Evolutionary conservation across 2,797 vertebrate genomes (phyloP), one percentile per base, ranked within the genome.

Genomic region (Poecile montanus): DNA sequence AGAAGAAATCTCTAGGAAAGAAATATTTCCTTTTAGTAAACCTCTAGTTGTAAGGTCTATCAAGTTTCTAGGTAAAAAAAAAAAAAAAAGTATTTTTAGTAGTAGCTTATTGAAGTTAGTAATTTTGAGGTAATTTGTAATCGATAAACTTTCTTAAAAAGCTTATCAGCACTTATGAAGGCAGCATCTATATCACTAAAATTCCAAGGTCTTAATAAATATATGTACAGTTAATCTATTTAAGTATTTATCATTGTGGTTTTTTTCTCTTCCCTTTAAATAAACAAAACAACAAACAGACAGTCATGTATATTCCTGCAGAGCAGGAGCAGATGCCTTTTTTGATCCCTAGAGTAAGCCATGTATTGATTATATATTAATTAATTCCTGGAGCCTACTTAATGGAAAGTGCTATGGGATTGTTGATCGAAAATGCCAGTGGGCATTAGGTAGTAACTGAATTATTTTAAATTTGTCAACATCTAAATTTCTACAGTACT

Each of bases 301-400:
- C 26, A 75, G n/a, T 56, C 57, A 66, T 61, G 26, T 34, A 42
- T 30, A 57, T 80, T 86, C 47, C 70, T 87, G 70, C 38, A 40
- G 38, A 40, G 47, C 78, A 89, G 88, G 56, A 78, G 70, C 47
- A 91, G 38, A 81, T 81, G 60, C 57, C 50, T 76, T 82, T 93
- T 83, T 85, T 0, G 0, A 71, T 82, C 93, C 73, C 85, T 62
- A 42, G 47, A 91, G 87, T 38, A 85, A 70, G 53, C 44, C 80
- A 60, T n/a, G 32, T 88, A 94, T 94, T 89, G 93, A 96, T 62
- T 83, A 58, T 63, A 44, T 65, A 92, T 83, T 84, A 91, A 94
- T 95, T 95, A 94, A 93, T 91, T 96, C 67, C 81, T 65, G 42
- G 68, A 93, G 72, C 72, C 79, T 91, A 63, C 89, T 93, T 89